Percentiles rank a stretch among this genome's conserved stretches.
These are phyloP conservation scores for Pteropus alecto DNA, from an alignment of 2,113 vertebrate genomes.

Conservation along the genomic window DNA sequence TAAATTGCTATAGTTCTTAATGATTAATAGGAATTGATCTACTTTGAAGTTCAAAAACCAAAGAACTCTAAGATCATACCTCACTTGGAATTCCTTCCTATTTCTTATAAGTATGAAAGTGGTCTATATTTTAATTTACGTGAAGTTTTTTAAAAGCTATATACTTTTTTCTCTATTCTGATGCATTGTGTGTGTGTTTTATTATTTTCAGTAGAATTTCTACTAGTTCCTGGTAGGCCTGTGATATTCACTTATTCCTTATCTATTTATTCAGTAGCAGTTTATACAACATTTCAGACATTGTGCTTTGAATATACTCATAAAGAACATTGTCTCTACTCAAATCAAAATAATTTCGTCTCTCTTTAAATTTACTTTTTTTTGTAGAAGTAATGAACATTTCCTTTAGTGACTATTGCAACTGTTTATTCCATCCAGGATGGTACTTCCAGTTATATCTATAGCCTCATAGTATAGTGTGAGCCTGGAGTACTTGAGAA, in stretches of 20 bases:
- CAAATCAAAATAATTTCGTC: neutral
- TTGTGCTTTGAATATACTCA: neutral
- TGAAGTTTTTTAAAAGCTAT: neutral
- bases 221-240: neutral
- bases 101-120: neutral
- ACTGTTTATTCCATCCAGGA: neutral
- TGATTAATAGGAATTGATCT: neutral
- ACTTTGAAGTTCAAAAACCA: neutral
- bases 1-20: constrained; percentile 30
- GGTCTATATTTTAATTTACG: neutral
- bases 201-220: neutral
- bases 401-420: neutral
- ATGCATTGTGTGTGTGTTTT: neutral
- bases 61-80: neutral
- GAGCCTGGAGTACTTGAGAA: neutral
- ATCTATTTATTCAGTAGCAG: neutral
- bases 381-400: neutral
- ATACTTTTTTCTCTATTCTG: neutral
- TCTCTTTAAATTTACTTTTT: neutral
- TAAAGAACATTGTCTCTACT: neutral
- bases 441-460: neutral
- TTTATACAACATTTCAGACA: neutral
- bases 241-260: neutral
- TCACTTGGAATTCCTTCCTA: neutral
- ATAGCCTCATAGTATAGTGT: neutral